These are phyloP conservation scores for Dolichotis patagonum DNA, from an alignment of 2,113 vertebrate genomes.

Conservation along the genomic window DNA sequence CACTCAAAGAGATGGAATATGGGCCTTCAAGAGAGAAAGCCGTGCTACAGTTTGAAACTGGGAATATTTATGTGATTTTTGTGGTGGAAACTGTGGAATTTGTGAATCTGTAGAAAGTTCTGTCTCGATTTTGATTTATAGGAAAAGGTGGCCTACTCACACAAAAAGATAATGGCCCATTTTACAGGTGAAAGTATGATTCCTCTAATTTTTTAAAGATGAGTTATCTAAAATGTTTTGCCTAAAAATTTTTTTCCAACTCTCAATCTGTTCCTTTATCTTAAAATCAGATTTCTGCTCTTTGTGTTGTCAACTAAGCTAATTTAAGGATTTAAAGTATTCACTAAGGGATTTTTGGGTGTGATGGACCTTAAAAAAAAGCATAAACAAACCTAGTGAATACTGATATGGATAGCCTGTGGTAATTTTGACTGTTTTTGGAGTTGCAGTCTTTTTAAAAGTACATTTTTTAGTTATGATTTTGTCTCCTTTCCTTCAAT, in stretches of 20 bases:
- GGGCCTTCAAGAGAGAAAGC: neutral
- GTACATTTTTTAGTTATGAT: neutral
- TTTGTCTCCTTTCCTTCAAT: neutral
- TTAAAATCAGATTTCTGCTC: neutral
- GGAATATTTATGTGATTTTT: neutral
- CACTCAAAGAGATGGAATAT: neutral
- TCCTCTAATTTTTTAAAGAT: neutral
- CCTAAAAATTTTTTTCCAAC: neutral
- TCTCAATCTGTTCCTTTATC: neutral
- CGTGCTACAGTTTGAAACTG: neutral
- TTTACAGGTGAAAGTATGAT: neutral
- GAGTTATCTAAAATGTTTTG: neutral
- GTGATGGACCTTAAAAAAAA: neutral
- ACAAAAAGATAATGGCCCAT: neutral
- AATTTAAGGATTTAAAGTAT: neutral
- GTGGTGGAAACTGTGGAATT: neutral
- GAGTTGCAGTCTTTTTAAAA: neutral
- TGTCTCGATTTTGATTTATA: neutral
- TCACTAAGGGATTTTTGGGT: neutral
- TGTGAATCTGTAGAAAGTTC: neutral
- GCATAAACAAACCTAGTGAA: neutral
- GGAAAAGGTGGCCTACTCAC: neutral
- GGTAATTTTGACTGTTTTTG: neutral
- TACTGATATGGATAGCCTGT: neutral
- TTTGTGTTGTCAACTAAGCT: neutral